Percentiles rank a stretch among this genome's conserved stretches.
These are phyloP conservation scores for Chymomyza costata DNA, from an alignment of 1,140 invertebrate species.

Conservation along the genomic window DNA sequence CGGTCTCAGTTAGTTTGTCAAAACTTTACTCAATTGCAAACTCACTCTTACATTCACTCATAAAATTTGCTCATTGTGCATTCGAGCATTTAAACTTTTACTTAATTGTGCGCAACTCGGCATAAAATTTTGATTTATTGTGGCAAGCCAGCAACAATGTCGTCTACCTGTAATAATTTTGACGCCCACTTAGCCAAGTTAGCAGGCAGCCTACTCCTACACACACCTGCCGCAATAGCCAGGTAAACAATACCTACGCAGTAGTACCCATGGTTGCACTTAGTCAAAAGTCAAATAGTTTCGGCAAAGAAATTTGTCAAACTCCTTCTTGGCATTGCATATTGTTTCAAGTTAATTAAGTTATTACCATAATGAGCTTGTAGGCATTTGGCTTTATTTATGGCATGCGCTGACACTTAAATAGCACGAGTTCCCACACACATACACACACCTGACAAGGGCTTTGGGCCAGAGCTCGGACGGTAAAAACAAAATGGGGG, in stretches of 20 bases:
- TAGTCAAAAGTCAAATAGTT: constrained; percentile 72
- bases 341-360: constrained; percentile 73
- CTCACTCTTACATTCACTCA: too few relatives aligned
- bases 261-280: background rate
- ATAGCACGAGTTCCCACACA: constrained; percentile 5
- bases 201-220: background rate
- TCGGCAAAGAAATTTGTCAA: constrained; percentile 65
- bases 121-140: constrained; percentile 72
- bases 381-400: constrained; percentile 63
- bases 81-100: constrained; percentile 54
- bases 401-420: constrained; percentile 45
- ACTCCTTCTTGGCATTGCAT: too few relatives aligned
- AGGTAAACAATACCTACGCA: constrained; percentile 2
- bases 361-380: constrained; percentile 72
- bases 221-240: constrained; percentile 11
- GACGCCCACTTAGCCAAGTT: constrained; percentile 12
- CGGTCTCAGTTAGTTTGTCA: too few relatives aligned
- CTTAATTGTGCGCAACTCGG: constrained; percentile 68
- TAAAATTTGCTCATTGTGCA: too few relatives aligned
- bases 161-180: constrained; percentile 6
- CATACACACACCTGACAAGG: too few relatives aligned
- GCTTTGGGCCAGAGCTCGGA: too few relatives aligned
- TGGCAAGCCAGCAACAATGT: constrained; percentile 35
- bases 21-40: too few relatives aligned
- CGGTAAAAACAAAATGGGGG: too few relatives aligned